Evolutionary conservation across 2,113 vertebrate species (phyloP).

Genomic region (Nannobrachium achirus): DNA sequence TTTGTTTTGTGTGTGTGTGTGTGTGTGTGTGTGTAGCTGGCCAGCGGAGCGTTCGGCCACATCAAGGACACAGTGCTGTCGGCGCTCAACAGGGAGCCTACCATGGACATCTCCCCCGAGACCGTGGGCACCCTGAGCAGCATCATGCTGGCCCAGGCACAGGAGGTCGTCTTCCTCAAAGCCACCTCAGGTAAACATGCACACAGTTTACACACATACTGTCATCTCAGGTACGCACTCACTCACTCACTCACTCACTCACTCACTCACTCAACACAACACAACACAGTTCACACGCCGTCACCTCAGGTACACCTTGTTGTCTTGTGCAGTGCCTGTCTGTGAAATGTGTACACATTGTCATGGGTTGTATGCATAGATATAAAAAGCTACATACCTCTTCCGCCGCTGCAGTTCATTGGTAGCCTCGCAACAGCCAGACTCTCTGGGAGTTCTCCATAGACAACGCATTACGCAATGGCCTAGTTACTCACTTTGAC

Average conservation of each 20-base stretch:
- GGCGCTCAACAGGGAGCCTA: constrained; percentile 92
- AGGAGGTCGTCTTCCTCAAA: constrained; percentile 98
- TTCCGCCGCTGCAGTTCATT: too few relatives aligned
- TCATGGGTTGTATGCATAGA: too few relatives aligned
- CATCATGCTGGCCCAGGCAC: constrained; percentile 98
- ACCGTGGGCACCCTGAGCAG: constrained; percentile 92
- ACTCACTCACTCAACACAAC: too few relatives aligned
- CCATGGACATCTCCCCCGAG: constrained; percentile 97
- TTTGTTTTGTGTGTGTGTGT: constrained; percentile 1
- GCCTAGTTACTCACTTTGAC: too few relatives aligned
- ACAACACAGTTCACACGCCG: background rate
- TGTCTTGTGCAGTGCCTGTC: too few relatives aligned
- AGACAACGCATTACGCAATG: too few relatives aligned
- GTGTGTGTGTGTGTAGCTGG: constrained; percentile 80
- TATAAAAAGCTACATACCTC: too few relatives aligned
- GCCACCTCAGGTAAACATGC: constrained; percentile 89
- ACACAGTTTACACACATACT: background rate
- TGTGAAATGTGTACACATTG: too few relatives aligned
- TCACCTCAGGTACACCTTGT: too few relatives aligned
- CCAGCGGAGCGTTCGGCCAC: constrained; percentile 94
- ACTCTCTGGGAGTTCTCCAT: too few relatives aligned
- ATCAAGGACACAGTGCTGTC: constrained; percentile 98
- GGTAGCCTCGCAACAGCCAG: too few relatives aligned
- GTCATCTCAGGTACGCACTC: background rate
- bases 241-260: background rate